Percentiles rank a stretch among this genome's conserved stretches.
Conservation (phyloP, 2,888 invertebrate species). For the Tineola bisselliella region DNA sequence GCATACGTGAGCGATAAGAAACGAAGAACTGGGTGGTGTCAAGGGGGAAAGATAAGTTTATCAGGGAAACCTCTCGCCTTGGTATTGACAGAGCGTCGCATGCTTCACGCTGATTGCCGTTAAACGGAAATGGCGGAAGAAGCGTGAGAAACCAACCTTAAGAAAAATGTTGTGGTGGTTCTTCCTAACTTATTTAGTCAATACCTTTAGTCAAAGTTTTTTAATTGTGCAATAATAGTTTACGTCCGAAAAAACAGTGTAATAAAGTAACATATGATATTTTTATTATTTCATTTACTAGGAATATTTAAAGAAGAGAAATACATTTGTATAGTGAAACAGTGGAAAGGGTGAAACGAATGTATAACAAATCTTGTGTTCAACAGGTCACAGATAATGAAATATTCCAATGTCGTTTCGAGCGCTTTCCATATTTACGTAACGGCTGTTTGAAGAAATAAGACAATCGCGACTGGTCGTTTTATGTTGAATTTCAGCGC, state of each 20-base stretch:
- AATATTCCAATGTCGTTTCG: slow-evolving; percentile 48
- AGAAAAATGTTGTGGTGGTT: slow-evolving; percentile 35
- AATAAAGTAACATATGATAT: too few relatives aligned
- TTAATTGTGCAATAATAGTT: too few relatives aligned
- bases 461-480: slow-evolving; percentile 43
- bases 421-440: slow-evolving; percentile 55
- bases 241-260: too few relatives aligned
- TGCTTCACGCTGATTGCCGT: slow-evolving; percentile 59
- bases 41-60: slow-evolving; percentile 57
- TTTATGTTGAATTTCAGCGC: slow-evolving; percentile 41
- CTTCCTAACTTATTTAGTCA: background rate
- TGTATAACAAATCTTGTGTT: slow-evolving; percentile 40
- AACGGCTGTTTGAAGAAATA: slow-evolving; percentile 50
- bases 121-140: slow-evolving; percentile 45
- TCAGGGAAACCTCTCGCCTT: slow-evolving; percentile 63
- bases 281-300: too few relatives aligned
- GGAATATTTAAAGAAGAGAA: too few relatives aligned
- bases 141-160: slow-evolving; percentile 38
- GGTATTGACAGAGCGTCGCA: slow-evolving; percentile 65
- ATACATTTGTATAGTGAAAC: background rate
- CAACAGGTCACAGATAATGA: slow-evolving; percentile 64
- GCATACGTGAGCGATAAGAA: slow-evolving; percentile 59
- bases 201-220: too few relatives aligned
- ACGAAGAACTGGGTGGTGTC: slow-evolving; percentile 30
- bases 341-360: slow-evolving; percentile 35